Percentiles rank a stretch among this genome's conserved stretches.
Evolutionary conservation across 2,113 vertebrate species (phyloP).

Genomic region (Petromus typicus): DNA sequence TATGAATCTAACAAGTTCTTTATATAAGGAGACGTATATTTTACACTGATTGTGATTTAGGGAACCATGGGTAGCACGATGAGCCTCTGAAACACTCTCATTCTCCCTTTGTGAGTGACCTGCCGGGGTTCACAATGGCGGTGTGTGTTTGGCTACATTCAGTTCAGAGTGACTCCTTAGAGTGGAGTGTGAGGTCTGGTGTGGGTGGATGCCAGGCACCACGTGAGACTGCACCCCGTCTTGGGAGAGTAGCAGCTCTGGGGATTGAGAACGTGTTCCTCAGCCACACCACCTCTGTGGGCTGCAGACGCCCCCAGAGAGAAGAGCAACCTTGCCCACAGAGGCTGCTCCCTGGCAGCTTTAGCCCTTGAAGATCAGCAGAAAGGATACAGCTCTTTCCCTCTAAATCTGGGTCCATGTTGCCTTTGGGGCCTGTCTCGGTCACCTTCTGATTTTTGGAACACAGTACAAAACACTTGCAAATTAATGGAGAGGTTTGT

Average conservation of each 20-base stretch:
- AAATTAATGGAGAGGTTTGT: background rate
- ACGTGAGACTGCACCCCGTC: too few relatives aligned
- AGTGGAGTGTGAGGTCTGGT: too few relatives aligned
- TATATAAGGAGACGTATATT: too few relatives aligned
- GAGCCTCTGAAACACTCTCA: background rate
- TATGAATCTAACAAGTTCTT: too few relatives aligned
- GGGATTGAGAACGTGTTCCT: background rate
- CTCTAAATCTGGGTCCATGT: fast-evolving
- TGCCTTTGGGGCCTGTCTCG: background rate
- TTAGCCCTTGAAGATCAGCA: fast-evolving
- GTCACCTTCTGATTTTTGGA: background rate
- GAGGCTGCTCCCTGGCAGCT: background rate
- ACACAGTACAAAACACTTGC: background rate
- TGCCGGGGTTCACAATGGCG: too few relatives aligned
- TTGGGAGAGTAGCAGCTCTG: background rate
- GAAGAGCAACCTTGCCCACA: background rate
- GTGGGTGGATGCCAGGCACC: too few relatives aligned
- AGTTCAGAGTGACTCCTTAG: too few relatives aligned
- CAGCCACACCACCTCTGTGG: fast-evolving
- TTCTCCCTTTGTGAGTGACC: background rate
- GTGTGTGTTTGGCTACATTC: too few relatives aligned
- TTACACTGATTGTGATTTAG: too few relatives aligned
- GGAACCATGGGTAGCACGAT: too few relatives aligned
- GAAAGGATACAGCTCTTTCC: fast-evolving
- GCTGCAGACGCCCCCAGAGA: fast-evolving